Percentiles rank a stretch among this genome's conserved stretches.
Conservation (phyloP, 2,113 vertebrate genomes). For the Calidris pygmaea region DNA sequence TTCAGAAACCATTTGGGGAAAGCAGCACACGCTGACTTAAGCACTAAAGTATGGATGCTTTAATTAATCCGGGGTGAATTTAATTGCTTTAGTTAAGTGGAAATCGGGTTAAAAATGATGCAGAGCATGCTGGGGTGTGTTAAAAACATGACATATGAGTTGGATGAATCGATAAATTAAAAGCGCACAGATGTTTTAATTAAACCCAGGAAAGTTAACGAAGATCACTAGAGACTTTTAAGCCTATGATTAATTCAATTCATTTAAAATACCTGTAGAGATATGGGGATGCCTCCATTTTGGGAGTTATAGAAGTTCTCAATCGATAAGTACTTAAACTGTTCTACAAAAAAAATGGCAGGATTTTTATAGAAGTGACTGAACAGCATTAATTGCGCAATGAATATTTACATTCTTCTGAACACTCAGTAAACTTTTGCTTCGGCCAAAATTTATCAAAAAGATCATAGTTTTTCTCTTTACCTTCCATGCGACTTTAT, state of each 20-base stretch:
- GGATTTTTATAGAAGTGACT: constrained; percentile 40
- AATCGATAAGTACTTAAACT: constrained; percentile 77
- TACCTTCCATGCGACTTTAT: not conserved
- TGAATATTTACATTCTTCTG: constrained; percentile 60
- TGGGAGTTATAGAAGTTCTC: constrained; percentile 77
- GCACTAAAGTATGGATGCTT: constrained; percentile 83
- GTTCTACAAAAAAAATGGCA: constrained; percentile 50
- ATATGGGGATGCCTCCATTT: constrained; percentile 77
- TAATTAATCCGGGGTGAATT: constrained; percentile 88
- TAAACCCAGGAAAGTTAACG: constrained; percentile 85
- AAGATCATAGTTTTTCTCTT: not conserved
- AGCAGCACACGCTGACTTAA: constrained; percentile 80
- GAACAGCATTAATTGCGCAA: constrained; percentile 54
- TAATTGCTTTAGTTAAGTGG: constrained; percentile 90
- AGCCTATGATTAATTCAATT: constrained; percentile 88
- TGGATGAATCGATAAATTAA: constrained; percentile 87
- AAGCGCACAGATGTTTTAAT: constrained; percentile 89
- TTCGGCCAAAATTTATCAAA: constrained; percentile 3
- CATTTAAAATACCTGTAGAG: constrained; percentile 87
- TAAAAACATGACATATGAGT: constrained; percentile 88
- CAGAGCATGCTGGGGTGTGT: constrained; percentile 84
- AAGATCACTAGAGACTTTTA: constrained; percentile 85
- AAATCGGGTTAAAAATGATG: constrained; percentile 87
- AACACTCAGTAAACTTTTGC: constrained; percentile 6
- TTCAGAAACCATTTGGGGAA: constrained; percentile 81